Percentiles rank a stretch among this genome's conserved stretches.
These are phyloP conservation scores for Drosophila yooni DNA, from an alignment of 2,888 invertebrate species.

Conservation along the genomic window DNA sequence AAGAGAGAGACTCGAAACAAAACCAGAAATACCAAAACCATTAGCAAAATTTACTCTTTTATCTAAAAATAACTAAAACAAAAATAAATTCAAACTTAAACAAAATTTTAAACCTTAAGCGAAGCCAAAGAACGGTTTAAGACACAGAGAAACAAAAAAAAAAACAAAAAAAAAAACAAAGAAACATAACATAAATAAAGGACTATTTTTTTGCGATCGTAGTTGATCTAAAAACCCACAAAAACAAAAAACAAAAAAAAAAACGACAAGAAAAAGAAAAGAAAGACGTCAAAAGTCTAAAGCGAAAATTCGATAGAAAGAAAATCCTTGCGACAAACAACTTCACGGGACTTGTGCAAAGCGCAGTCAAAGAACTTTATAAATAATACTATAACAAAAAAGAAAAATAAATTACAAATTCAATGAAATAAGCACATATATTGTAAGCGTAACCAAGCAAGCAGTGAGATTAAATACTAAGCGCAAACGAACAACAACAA, in stretches of 20 bases:
- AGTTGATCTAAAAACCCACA: constrained; percentile 80
- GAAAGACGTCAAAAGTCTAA: constrained; percentile 4
- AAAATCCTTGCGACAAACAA: constrained; percentile 48
- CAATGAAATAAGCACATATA: constrained; percentile 61
- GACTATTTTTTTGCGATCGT: constrained; percentile 78
- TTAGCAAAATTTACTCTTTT: constrained; percentile 85
- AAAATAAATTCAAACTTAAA: constrained; percentile 70
- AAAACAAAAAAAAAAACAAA: constrained; percentile 19
- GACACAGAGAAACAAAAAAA: constrained; percentile 28
- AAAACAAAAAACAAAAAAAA: constrained; percentile 27
- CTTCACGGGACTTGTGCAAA: constrained; percentile 84
- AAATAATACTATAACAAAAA: constrained; percentile 45
- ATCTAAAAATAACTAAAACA: constrained; percentile 73
- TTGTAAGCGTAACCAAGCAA: constrained; percentile 63
- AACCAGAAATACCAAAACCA: constrained; percentile 60
- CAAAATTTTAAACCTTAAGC: constrained; percentile 79
- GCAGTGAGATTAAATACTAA: constrained; percentile 83
- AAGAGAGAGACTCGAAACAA: constrained; percentile 40
- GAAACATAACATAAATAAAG: constrained; percentile 50
- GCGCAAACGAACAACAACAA: constrained; percentile 51
- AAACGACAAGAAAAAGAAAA: constrained; percentile 28
- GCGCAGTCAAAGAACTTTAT: constrained; percentile 83
- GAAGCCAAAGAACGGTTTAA: constrained; percentile 66
- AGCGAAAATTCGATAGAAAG: not conserved
- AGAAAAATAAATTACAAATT: constrained; percentile 28